These are phyloP conservation scores for Miichthys miiuy DNA, from an alignment of 2,797 vertebrate genomes.

Conservation along the genomic window DNA sequence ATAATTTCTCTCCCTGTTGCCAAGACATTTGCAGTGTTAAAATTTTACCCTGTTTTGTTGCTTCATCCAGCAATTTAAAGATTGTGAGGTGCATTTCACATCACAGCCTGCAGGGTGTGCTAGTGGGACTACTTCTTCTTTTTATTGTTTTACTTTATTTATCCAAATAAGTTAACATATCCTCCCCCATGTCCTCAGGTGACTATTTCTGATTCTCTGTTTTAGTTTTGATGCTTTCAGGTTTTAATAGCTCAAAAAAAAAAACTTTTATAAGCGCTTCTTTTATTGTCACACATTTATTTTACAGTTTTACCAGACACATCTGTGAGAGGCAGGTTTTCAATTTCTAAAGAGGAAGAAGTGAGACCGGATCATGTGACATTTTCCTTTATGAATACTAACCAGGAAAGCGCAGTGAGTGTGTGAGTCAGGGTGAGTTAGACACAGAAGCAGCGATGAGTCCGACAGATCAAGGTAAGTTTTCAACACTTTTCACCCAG, in stretches of 20 bases:
- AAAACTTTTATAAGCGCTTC: neutral
- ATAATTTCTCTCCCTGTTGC: neutral
- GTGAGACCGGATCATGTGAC: slow-evolving; percentile 47
- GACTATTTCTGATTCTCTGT: rapidly evolving
- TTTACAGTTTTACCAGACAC: no score
- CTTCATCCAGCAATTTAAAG: neutral
- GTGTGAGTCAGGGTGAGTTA: no score
- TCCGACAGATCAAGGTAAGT: no score
- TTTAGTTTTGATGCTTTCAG: neutral
- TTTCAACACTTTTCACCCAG: no score
- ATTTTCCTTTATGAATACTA: neutral
- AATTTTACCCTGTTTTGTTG: neutral
- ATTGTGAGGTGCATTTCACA: neutral
- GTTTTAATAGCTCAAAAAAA: no score
- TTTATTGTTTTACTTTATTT: neutral
- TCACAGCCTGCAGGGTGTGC: neutral
- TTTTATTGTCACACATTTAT: neutral
- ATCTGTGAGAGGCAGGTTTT: neutral
- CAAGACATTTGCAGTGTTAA: neutral
- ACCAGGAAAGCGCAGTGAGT: slow-evolving; percentile 17
- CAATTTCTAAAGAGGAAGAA: slow-evolving; percentile 48
- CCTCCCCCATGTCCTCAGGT: rapidly evolving
- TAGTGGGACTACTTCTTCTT: neutral
- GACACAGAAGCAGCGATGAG: neutral
- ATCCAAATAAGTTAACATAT: rapidly evolving